Conservation (phyloP, 2,888 invertebrate genomes). For the Ophion obscuratus region DNA sequence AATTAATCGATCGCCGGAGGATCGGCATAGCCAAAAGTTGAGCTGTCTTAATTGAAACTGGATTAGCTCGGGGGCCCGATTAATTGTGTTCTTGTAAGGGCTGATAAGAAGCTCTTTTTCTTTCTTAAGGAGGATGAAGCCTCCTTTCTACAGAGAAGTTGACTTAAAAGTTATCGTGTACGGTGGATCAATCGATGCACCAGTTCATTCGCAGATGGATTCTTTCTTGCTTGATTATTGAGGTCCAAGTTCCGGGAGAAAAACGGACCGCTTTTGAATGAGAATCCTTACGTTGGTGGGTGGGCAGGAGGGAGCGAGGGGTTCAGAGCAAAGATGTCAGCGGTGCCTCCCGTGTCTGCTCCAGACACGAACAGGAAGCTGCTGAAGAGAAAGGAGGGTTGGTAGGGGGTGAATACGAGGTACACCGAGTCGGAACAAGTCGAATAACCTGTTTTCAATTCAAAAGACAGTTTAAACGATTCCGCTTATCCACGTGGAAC, state of each 20-base stretch:
- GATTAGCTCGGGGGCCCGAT: too few species aligned
- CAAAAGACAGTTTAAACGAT: conserved; percentile 73
- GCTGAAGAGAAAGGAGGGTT: conserved; percentile 9
- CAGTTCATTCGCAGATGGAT: not conserved
- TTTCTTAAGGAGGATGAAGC: too few species aligned
- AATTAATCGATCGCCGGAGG: conserved; percentile 33
- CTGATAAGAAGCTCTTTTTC: too few species aligned
- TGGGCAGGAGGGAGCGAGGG: not conserved
- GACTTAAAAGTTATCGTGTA: not conserved
- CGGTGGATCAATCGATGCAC: not conserved
- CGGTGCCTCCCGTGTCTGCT: conserved; percentile 26
- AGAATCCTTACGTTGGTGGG: not conserved
- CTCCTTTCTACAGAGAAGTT: too few species aligned
- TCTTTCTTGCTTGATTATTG: not conserved
- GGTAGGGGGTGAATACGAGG: conserved; percentile 40
- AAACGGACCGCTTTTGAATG: not conserved
- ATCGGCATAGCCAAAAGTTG: not conserved
- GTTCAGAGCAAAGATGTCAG: conserved; percentile 6
- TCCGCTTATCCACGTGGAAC: conserved; percentile 66
- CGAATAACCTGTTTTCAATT: conserved; percentile 75
- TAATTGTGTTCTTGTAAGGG: too few species aligned
- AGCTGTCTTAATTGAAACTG: too few species aligned
- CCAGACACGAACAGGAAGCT: conserved; percentile 38
- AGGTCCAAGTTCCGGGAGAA: not conserved
- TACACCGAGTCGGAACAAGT: conserved; percentile 56